Base-by-base conservation (phyloP, 2,797 vertebrate genomes). In the Cossypha caffra region DNA sequence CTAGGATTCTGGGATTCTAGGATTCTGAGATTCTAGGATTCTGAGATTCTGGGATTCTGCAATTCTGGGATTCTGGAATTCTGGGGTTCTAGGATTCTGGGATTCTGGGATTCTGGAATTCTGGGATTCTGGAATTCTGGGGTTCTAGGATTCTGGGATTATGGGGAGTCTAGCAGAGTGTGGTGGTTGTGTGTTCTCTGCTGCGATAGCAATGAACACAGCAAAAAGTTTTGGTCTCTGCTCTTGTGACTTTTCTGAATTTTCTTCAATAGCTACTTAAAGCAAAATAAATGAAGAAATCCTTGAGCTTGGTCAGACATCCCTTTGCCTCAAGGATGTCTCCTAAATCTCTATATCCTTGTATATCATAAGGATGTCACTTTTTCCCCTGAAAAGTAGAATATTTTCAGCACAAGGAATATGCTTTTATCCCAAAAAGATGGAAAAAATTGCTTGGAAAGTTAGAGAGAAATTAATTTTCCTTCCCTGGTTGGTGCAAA, bases 291-390 rank as follows among this genome's bases (percentile, higher is more conserved):
- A 9, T 21, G 11, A 87, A 71, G 8, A 48, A 64, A 21, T n/a
- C 33, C 28, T 47, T 68, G 9, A 64, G 9, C 17, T 72, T 61
- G 37, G 10, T 59, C 52, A 67, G 16, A 16, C 15, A 47, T 29
- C 47, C 8, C 24, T 82, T 76, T 59, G 7, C 35, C 43, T 58
- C 48, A 26, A n/a, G 24, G 23, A 45, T 50, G 7, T 12, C 19
- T 37, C 28, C 33, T 71, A 80, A 63, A 57, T 77, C 13, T 35
- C 40, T 48, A 6, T 33, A 29, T 31, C 19, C 10, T n/a, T 5
- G 2, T 37, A 6, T 54, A 21, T n/a, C 0, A 3, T 10, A 67
- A 71, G 19, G 26, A 40, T 37, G 28, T 17, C 1, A 0, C 10
- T n/a, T 43, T 68, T 62, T 2, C 0, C 1, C 24, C 15, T 47